These are phyloP conservation scores for Neodiprion fabricii DNA, from an alignment of 1,140 invertebrate species.

Conservation along the genomic window DNA sequence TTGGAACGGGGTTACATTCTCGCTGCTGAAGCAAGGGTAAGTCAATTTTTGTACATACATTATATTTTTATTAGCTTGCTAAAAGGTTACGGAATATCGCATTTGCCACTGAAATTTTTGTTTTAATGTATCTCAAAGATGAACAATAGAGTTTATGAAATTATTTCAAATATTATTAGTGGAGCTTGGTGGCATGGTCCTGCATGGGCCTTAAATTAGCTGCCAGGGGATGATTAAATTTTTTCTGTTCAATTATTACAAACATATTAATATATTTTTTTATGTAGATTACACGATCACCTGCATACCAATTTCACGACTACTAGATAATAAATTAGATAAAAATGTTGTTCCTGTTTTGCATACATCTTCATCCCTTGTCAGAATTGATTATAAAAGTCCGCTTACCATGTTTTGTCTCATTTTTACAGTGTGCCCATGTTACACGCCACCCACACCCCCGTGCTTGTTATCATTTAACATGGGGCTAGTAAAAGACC, in stretches of 20 bases:
- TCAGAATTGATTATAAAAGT: conserved; percentile 22
- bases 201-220: conserved; percentile 38
- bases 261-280: background rate
- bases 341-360: background rate
- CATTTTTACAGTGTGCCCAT: conserved; percentile 40
- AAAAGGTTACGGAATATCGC: conserved; percentile 48
- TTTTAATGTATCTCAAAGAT: conserved; percentile 22
- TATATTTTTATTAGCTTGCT: conserved; percentile 42
- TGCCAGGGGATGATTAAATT: conserved; percentile 2
- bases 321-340: no score
- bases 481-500: conserved; percentile 28
- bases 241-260: background rate
- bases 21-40: conserved; percentile 91
- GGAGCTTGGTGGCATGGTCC: conserved; percentile 47
- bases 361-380: conserved; percentile 15
- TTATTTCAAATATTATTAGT: conserved; percentile 25
- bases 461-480: conserved; percentile 42
- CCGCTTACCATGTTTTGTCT: conserved; percentile 35
- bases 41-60: conserved; percentile 55
- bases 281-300: no score
- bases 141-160: conserved; percentile 19
- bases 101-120: conserved; percentile 32
- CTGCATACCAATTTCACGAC: no score
- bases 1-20: conserved; percentile 85
- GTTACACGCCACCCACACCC: conserved; percentile 33